Conservation (phyloP, 2,113 vertebrate species). For the Egretta garzetta region DNA sequence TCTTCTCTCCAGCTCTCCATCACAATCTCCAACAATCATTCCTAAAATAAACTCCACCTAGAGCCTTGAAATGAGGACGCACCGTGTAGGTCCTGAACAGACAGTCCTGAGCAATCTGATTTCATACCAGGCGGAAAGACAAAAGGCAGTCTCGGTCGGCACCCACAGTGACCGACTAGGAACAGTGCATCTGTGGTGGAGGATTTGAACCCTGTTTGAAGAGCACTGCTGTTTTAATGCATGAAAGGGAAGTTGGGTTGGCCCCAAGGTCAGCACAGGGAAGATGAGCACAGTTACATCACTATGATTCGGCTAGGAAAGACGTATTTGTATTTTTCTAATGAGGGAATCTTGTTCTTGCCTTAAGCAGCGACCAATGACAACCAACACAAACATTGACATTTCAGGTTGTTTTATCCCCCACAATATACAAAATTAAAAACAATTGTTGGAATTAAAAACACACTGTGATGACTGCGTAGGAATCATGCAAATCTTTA, state of each 20-base stretch:
- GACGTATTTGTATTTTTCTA: background rate
- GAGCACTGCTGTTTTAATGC: background rate
- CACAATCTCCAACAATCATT: background rate
- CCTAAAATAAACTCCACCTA: background rate
- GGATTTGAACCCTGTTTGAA: background rate
- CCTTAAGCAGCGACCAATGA: conserved; percentile 22
- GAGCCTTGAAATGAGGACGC: background rate
- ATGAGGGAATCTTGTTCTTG: background rate
- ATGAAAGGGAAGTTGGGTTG: background rate
- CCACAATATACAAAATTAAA: conserved; percentile 4
- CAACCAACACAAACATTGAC: conserved; percentile 42
- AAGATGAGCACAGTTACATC: background rate
- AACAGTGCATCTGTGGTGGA: background rate
- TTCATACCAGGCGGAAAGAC: background rate
- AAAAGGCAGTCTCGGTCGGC: background rate
- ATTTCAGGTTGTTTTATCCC: conserved; percentile 31
- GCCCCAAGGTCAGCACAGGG: background rate
- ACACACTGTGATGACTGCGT: conserved; percentile 9
- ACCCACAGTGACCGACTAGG: background rate
- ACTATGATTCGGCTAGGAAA: background rate
- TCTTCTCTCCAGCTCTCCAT: background rate
- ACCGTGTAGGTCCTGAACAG: background rate
- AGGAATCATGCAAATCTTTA: conserved; percentile 58
- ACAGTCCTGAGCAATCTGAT: background rate
- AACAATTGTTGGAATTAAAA: conserved; percentile 55